Evolutionary conservation across 2,888 invertebrate species (phyloP).

Genomic region (Pharmacophagus antenor): DNA sequence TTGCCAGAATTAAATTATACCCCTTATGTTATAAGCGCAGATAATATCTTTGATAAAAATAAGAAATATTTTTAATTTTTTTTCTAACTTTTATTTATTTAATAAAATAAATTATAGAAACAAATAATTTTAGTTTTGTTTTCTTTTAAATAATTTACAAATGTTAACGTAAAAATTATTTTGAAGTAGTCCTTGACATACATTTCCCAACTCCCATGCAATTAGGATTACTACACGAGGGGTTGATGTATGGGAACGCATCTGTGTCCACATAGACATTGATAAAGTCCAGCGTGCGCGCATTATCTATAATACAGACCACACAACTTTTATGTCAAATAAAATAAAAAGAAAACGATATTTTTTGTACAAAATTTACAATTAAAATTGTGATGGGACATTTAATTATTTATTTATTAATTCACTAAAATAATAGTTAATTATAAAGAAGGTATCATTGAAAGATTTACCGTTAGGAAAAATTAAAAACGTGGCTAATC

Average conservation of each 20-base stretch:
- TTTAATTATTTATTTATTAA: too few relatives aligned
- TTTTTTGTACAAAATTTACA: not conserved
- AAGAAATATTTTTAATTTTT: too few relatives aligned
- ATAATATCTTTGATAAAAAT: too few relatives aligned
- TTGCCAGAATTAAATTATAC: too few relatives aligned
- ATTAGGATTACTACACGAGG: conserved; percentile 35
- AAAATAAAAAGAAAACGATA: conserved; percentile 9
- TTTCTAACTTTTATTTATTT: too few relatives aligned
- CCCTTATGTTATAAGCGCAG: too few relatives aligned
- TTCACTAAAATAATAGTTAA: too few relatives aligned
- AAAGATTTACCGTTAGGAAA: too few relatives aligned
- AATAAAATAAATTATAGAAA: too few relatives aligned
- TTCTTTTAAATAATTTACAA: not conserved
- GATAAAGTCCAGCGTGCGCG: conserved; percentile 45
- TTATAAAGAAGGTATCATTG: too few relatives aligned
- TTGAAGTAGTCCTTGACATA: conserved; percentile 40
- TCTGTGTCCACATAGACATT: conserved; percentile 66
- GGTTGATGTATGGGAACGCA: conserved; percentile 55
- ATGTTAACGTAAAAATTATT: conserved; percentile 12
- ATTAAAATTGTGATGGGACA: too few relatives aligned
- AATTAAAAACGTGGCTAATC: too few relatives aligned
- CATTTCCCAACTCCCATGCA: conserved; percentile 35
- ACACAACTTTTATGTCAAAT: conserved; percentile 15
- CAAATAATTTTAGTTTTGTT: not conserved
- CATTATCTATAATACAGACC: conserved; percentile 30